These are phyloP conservation scores for cat (Felis catus) DNA, from an alignment of 2,113 vertebrate genomes.

Conservation along the genomic window DNA sequence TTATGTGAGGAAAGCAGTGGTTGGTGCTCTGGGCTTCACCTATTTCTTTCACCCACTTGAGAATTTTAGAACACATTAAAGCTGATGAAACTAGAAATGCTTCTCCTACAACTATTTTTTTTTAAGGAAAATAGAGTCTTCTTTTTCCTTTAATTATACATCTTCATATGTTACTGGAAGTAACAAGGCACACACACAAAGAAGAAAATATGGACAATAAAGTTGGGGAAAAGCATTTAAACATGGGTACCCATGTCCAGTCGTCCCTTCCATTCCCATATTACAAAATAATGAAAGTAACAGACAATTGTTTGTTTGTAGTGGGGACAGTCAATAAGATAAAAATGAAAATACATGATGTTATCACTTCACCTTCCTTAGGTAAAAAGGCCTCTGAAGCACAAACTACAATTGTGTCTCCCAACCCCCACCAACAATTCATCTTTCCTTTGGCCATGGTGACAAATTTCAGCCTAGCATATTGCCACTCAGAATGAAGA, in stretches of 20 bases:
- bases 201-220: neutral
- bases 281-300: neutral
- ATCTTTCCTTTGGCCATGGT: neutral
- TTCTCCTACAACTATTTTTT: neutral
- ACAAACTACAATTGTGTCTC: fast-evolving
- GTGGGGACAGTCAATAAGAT: neutral
- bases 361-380: neutral
- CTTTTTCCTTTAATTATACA: neutral
- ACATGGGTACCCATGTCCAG: fast-evolving
- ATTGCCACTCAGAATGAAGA: neutral
- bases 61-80: neutral
- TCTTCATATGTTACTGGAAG: neutral
- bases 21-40: neutral
- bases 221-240: neutral
- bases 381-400: neutral
- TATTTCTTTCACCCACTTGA: neutral
- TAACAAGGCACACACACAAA: neutral
- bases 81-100: neutral
- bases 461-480: neutral
- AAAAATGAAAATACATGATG: neutral
- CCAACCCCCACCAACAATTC: neutral
- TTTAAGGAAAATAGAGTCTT: neutral
- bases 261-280: neutral
- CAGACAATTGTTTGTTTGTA: neutral
- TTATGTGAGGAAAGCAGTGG: neutral